A percentile compares a stretch with the other conserved stretches of the same genome.
Evolutionary conservation across 2,797 vertebrate genomes (phyloP).

Genomic region (Danio tinwini): DNA sequence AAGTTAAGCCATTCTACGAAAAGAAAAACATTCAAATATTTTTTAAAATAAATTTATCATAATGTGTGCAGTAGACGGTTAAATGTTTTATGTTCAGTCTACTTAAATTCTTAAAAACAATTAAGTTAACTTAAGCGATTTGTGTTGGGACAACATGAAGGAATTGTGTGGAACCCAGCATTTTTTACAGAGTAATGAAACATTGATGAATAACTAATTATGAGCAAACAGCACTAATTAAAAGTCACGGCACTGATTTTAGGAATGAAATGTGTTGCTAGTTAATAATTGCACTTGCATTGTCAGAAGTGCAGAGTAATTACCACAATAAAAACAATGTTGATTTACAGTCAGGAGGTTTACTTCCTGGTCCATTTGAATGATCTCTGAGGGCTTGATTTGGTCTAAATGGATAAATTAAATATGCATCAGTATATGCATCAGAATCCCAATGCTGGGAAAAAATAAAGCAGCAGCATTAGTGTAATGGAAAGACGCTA

Average conservation of each 20-base stretch:
- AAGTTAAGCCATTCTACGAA: no score
- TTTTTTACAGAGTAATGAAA: no score
- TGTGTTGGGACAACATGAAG: no score
- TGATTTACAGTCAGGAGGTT: conserved; percentile 8
- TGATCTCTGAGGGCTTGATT: conserved; percentile 17
- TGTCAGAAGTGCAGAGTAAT: not conserved
- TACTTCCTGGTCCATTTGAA: conserved; percentile 14
- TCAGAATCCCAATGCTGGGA: conserved; percentile 33
- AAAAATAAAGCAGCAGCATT: conserved; percentile 12
- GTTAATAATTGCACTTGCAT: not conserved
- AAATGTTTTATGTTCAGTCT: no score
- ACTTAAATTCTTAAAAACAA: no score
- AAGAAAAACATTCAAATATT: no score
- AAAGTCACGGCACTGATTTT: not conserved
- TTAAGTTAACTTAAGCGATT: no score
- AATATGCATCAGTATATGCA: conserved; percentile 56
- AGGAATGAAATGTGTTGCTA: not conserved
- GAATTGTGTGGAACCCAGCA: no score
- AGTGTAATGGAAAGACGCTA: not conserved
- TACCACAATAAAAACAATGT: conserved; percentile 9
- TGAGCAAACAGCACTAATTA: not conserved
- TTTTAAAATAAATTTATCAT: no score
- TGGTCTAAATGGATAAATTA: conserved; percentile 45
- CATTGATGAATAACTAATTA: not conserved
- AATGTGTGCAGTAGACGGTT: no score